Base-by-base conservation (phyloP, 2,888 invertebrate species). In the Lasius platythorax region DNA sequence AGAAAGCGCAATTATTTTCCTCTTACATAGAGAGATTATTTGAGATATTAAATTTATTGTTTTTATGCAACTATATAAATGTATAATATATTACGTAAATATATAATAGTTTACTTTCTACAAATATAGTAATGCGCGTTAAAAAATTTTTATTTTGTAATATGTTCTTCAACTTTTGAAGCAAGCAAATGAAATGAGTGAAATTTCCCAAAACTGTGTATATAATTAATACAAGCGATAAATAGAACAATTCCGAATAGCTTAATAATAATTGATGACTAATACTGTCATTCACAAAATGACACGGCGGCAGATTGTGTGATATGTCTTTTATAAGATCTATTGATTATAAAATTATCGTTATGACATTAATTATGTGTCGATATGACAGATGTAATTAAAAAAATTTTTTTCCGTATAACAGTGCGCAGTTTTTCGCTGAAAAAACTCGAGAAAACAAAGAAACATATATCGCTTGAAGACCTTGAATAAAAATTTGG, bases 401-500 rank as follows among this genome's bases (percentile, higher is more conserved):
- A 12, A 2, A 43, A 3, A 43, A 46, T n/a, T 37, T 66, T 23
- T 67, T 2, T n/a, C 37, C 12, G 8, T 12, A 18, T 28, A 18
- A 18, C 28, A 40, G n/a, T 50, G 30, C 15, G 33, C 8, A 43
- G 30, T 75, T 64, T 66, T 66, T 37, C 50, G 67, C 12, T 30
- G 30, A 33, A 75, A 46, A 75, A 63, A 64, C 46, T 46, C 37
- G 40, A 67, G 76, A 28, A 23, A 23, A 28, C 70, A 8, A 76
- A 76, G 82, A 87, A 87, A 84, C 78, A 68, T 79, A 68, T 79
- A 79, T 78, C 74, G 70, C 72, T 50, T 40, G 73, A 86, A 84
- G 85, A 87, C 84, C 88, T 89, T 56, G 66, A 70, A 75, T 30
- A 73, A 83, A 73, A 85, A 70, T 79, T 88, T 87, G 81, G 79